Conservation (phyloP, 2,888 invertebrate genomes). For the Cabera pusaria region DNA sequence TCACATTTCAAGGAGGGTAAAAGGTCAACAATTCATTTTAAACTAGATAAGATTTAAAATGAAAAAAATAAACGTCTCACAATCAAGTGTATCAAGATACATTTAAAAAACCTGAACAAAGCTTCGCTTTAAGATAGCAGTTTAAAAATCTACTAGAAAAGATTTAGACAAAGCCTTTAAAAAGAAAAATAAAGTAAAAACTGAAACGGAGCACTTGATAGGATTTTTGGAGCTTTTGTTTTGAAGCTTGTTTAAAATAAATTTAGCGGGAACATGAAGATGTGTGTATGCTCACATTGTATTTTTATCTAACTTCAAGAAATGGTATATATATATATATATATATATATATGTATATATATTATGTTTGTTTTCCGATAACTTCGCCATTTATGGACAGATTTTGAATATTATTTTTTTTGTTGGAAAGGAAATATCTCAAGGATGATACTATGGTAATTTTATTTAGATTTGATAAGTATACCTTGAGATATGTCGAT, state of each 20-base stretch:
- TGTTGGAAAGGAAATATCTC: too few relatives aligned
- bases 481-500: too few relatives aligned
- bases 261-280: too few relatives aligned
- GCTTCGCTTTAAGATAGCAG: slow-evolving; percentile 2
- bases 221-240: background rate
- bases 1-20: background rate
- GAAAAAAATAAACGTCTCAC: slow-evolving; percentile 8
- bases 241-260: background rate
- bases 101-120: slow-evolving; percentile 13
- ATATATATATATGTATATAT: too few relatives aligned
- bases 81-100: slow-evolving; percentile 4
- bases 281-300: too few relatives aligned
- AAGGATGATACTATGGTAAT: too few relatives aligned
- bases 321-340: too few relatives aligned
- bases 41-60: slow-evolving; percentile 9
- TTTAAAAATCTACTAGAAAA: slow-evolving; percentile 9
- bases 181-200: slow-evolving; percentile 13
- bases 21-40: slow-evolving; percentile 5
- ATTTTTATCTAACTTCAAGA: too few relatives aligned
- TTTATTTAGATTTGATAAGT: too few relatives aligned
- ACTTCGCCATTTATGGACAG: too few relatives aligned
- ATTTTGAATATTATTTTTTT: too few relatives aligned
- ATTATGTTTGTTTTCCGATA: too few relatives aligned
- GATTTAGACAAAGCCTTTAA: slow-evolving; percentile 3
- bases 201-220: slow-evolving; percentile 2